Percentiles rank a stretch among this genome's conserved stretches.
phyloP scores from a whole-genome alignment of 1,140 invertebrate genomes.

The Trichonephila clavata region DNA sequence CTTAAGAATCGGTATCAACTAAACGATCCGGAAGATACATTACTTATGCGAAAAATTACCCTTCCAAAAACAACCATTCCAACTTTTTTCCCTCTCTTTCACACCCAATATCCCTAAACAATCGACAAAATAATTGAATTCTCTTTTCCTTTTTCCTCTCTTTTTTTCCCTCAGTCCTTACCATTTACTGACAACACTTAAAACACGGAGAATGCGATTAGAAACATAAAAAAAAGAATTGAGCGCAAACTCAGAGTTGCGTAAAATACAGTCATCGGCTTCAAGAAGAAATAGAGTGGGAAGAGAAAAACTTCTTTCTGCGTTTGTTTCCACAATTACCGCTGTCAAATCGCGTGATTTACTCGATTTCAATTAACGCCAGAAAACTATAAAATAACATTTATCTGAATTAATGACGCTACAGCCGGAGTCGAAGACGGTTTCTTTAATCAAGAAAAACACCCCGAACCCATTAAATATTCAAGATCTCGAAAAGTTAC shows the following conservation, averaged over 20 bases:
- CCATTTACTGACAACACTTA: constrained; percentile 48
- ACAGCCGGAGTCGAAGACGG: constrained; percentile 41
- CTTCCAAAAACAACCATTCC: constrained; percentile 40
- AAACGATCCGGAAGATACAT: constrained; percentile 72
- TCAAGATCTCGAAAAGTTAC: constrained; percentile 63
- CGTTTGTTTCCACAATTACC: constrained; percentile 76
- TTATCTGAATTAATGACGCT: constrained; percentile 76
- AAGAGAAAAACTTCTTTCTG: constrained; percentile 63
- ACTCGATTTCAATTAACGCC: constrained; percentile 76
- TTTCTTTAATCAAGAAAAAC: constrained; percentile 74
- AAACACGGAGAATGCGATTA: constrained; percentile 67
- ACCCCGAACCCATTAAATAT: constrained; percentile 73
- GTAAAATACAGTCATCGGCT: constrained; percentile 70
- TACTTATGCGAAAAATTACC: constrained; percentile 72
- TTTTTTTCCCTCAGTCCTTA: not conserved
- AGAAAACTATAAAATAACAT: constrained; percentile 76
- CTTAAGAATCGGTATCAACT: constrained; percentile 45
- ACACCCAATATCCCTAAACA: constrained; percentile 68
- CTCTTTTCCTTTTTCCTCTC: not conserved
- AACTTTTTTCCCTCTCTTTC: not conserved
- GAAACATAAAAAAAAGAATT: constrained; percentile 30
- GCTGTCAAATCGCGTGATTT: constrained; percentile 75
- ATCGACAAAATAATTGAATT: constrained; percentile 77
- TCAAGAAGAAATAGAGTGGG: constrained; percentile 5
- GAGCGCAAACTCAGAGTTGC: constrained; percentile 12